Conservation (phyloP, 2,113 vertebrate species). For the Paracanthobrama guichenoti region DNA sequence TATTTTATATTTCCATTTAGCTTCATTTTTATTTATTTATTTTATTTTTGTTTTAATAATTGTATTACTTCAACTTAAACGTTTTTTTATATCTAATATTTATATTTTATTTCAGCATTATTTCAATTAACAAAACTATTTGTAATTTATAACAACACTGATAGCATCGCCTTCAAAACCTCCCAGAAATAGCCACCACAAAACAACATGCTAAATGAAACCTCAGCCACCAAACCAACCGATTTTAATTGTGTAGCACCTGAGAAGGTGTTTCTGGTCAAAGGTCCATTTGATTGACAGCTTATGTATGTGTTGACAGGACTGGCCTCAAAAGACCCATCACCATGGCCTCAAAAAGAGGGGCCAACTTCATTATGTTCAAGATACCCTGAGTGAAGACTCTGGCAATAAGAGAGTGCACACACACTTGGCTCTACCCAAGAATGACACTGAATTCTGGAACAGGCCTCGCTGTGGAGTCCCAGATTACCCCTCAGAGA, state of each 20-base stretch:
- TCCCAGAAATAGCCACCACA: background rate
- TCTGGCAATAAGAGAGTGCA: background rate
- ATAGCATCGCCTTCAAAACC: background rate
- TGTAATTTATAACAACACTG: background rate
- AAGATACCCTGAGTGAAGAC: conserved; percentile 49
- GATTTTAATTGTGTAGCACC: background rate
- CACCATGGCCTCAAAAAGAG: conserved; percentile 49
- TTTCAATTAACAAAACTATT: background rate
- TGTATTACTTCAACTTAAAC: too few relatives aligned
- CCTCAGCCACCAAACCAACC: background rate
- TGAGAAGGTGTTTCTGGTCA: background rate
- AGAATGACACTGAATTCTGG: conserved; percentile 49
- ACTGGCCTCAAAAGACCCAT: conserved; percentile 52
- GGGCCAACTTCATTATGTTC: conserved; percentile 15
- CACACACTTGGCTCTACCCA: background rate
- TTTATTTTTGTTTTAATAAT: too few relatives aligned
- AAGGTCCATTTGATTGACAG: conserved; percentile 14
- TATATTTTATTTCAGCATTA: background rate
- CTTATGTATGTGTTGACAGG: conserved; percentile 46
- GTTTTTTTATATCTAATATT: too few relatives aligned
- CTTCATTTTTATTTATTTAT: background rate
- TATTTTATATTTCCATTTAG: background rate
- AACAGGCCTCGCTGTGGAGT: conserved; percentile 73
- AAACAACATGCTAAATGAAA: background rate
- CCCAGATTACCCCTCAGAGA: conserved; percentile 26